Conservation (phyloP, 30 jellyfish, hydroid and myxozoan species). For the Hydractinia symbiolongicarpus region DNA sequence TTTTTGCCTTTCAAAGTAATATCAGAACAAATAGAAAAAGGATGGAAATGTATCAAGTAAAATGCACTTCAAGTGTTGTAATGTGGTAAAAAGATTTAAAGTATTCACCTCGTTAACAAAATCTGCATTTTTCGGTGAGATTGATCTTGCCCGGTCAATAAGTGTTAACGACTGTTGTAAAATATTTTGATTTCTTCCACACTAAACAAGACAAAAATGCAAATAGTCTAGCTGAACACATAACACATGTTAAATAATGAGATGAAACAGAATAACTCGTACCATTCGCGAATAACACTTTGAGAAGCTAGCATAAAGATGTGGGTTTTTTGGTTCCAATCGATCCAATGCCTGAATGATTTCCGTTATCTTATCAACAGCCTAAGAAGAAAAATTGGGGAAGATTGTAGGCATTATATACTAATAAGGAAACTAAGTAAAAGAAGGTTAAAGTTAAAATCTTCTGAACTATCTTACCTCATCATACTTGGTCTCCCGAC, state of each 20-base stretch:
- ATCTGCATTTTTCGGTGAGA: constrained; percentile 71
- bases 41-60: too few relatives aligned
- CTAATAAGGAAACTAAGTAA: neutral
- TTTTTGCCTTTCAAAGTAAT: too few relatives aligned
- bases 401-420: neutral
- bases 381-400: constrained; percentile 35
- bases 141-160: constrained; percentile 70
- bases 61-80: too few relatives aligned
- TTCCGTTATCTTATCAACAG: constrained; percentile 80
- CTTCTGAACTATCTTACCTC: constrained; percentile 39
- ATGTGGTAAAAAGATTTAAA: too few relatives aligned
- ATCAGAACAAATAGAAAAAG: too few relatives aligned
- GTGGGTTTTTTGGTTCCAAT: constrained; percentile 76
- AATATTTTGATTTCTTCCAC: constrained; percentile 80
- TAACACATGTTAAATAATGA: too few relatives aligned
- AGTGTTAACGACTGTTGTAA: constrained; percentile 78
- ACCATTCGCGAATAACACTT: constrained; percentile 89
- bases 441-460: constrained; percentile 1
- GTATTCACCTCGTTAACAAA: constrained; percentile 61
- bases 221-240: neutral
- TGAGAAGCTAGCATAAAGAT: constrained; percentile 65
- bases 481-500: constrained; percentile 63
- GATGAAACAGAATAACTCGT: neutral
- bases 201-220: constrained; percentile 27
- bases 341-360: constrained; percentile 77